Conservation (phyloP, 2,113 vertebrate species). For the Dromaius novaehollandiae region DNA sequence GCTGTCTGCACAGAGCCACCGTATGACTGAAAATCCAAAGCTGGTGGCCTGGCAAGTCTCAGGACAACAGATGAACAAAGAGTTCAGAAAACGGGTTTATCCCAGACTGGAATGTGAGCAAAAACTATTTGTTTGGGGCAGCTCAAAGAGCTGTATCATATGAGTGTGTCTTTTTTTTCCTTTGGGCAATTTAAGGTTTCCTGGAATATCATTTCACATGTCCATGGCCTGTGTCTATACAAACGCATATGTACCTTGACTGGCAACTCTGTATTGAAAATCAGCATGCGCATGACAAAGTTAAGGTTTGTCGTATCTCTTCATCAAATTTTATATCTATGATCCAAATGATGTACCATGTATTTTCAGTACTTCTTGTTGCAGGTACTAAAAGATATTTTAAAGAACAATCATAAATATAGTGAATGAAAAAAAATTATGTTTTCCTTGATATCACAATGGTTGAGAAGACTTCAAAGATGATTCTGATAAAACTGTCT, state of each 20-base stretch:
- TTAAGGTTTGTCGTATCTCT: not conserved
- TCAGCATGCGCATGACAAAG: fast-evolving
- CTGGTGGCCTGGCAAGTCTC: not conserved
- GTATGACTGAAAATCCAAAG: not conserved
- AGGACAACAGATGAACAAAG: not conserved
- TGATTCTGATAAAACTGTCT: not conserved
- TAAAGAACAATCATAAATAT: not conserved
- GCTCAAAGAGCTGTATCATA: not conserved
- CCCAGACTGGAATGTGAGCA: too few species aligned
- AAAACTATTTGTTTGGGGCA: not conserved
- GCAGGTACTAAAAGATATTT: not conserved
- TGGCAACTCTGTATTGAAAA: not conserved
- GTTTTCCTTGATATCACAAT: not conserved
- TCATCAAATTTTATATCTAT: not conserved
- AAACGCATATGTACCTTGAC: not conserved
- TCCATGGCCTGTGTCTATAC: not conserved
- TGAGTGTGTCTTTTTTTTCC: not conserved
- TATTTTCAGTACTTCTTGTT: not conserved
- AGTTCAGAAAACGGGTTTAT: not conserved
- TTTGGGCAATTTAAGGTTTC: not conserved
- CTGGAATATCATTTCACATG: not conserved
- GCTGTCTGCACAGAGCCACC: not conserved
- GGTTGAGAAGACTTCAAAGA: not conserved
- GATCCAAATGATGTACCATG: not conserved
- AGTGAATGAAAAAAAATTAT: not conserved